Conservation (phyloP, 2,113 vertebrate species). For the Gallinago jamesoni region DNA sequence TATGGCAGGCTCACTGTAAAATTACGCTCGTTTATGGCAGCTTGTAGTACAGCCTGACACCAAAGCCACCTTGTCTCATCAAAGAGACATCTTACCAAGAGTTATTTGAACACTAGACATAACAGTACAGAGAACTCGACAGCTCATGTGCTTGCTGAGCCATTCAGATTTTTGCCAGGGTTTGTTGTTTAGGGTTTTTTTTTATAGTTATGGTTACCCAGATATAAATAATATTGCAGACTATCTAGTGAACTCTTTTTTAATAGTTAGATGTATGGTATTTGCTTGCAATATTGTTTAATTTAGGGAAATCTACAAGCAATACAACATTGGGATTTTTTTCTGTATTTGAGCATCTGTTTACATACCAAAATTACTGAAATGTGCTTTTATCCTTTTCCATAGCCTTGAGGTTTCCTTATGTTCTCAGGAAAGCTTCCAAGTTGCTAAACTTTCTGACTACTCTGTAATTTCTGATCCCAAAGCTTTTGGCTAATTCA, state of each 20-base stretch:
- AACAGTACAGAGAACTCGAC: neutral
- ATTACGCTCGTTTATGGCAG: neutral
- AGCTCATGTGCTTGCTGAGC: neutral
- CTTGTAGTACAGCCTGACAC: neutral
- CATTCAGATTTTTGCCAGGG: neutral
- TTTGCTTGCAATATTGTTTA: neutral
- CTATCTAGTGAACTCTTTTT: neutral
- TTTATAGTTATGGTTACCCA: neutral
- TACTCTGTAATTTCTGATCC: neutral
- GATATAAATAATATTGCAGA: neutral
- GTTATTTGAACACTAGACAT: neutral
- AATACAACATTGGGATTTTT: neutral
- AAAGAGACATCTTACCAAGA: neutral
- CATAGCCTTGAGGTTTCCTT: neutral
- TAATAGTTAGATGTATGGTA: neutral
- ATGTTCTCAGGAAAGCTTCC: neutral
- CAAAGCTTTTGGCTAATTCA: neutral
- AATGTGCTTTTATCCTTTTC: neutral
- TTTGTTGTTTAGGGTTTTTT: neutral
- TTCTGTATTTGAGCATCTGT: neutral
- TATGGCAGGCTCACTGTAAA: neutral
- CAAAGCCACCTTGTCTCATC: neutral
- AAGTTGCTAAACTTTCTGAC: neutral
- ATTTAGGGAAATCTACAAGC: neutral
- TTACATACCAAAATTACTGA: neutral